phyloP scores from a whole-genome alignment of 2,888 invertebrate species.

The Meta bourneti region DNA sequence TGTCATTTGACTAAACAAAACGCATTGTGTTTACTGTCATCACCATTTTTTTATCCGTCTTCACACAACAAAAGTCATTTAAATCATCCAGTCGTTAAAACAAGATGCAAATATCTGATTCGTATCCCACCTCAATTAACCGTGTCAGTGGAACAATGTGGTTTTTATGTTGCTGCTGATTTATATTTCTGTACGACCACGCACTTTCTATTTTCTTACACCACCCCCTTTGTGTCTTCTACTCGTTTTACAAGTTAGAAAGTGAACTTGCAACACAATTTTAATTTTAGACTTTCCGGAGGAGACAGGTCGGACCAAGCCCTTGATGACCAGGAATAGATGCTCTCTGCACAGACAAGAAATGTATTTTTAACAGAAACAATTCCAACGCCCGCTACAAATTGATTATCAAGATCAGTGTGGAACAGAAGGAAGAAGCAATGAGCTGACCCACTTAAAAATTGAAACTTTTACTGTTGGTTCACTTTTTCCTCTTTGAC shows the following conservation, averaged over 20 bases:
- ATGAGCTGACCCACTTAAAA: conserved; percentile 40
- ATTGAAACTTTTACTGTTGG: conserved; percentile 55
- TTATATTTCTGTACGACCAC: neutral
- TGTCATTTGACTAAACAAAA: neutral
- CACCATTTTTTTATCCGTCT: neutral
- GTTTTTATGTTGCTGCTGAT: neutral
- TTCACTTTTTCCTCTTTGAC: conserved; percentile 30
- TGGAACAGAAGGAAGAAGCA: neutral
- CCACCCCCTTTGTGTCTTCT: conserved; percentile 3
- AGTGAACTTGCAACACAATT: neutral
- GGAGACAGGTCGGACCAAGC: neutral
- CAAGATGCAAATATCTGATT: neutral
- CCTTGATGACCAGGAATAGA: conserved; percentile 20
- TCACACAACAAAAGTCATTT: neutral
- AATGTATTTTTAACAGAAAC: neutral
- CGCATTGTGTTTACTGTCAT: neutral
- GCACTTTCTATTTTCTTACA: conserved; percentile 15
- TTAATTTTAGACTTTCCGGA: conserved; percentile 1
- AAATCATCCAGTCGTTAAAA: neutral
- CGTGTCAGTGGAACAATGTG: conserved; percentile 25
- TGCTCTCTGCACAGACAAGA: neutral
- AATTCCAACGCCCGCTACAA: conserved; percentile 9
- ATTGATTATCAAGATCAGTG: conserved; percentile 39
- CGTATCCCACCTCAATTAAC: conserved; percentile 9
- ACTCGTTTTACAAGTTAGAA: neutral